Conservation (phyloP, 35 echinoderm and acorn worm genomes). For the Patiria miniata region DNA sequence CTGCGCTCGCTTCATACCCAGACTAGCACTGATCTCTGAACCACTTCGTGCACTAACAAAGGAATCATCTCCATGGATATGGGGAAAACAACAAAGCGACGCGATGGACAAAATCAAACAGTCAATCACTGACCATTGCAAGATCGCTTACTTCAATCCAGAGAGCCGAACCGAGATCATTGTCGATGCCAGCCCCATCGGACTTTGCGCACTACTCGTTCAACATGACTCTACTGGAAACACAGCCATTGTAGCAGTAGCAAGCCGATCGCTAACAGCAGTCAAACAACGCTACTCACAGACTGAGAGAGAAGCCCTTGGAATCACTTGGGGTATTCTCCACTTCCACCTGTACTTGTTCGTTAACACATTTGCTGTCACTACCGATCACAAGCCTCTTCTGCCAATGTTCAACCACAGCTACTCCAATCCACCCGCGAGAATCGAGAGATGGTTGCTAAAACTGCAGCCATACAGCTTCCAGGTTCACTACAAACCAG, state of each 20-base stretch:
- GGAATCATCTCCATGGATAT: constrained; percentile 48
- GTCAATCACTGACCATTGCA: constrained; percentile 47
- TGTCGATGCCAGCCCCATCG: constrained; percentile 75
- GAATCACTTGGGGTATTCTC: constrained; percentile 69
- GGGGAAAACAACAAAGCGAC: constrained; percentile 34
- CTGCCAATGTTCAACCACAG: constrained; percentile 73
- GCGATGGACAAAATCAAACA: constrained; percentile 63
- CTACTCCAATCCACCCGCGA: constrained; percentile 57
- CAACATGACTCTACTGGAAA: constrained; percentile 26
- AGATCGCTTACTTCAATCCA: constrained; percentile 68
- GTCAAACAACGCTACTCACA: constrained; percentile 74
- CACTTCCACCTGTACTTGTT: constrained; percentile 80
- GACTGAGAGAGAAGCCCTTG: constrained; percentile 67
- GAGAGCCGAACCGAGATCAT: constrained; percentile 41
- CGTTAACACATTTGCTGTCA: constrained; percentile 61
- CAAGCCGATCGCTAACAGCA: constrained; percentile 32
- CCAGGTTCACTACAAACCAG: constrained; percentile 60
- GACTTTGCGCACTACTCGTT: constrained; percentile 55
- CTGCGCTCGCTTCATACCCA: constrained; percentile 61
- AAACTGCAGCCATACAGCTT: constrained; percentile 77
- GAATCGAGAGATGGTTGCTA: constrained; percentile 87
- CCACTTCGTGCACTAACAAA: constrained; percentile 67
- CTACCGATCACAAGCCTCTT: constrained; percentile 87
- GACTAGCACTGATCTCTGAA: constrained; percentile 54
- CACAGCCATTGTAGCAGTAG: constrained; percentile 41